Conservation (phyloP, 2,113 vertebrate species). For the Albula goreensis region DNA sequence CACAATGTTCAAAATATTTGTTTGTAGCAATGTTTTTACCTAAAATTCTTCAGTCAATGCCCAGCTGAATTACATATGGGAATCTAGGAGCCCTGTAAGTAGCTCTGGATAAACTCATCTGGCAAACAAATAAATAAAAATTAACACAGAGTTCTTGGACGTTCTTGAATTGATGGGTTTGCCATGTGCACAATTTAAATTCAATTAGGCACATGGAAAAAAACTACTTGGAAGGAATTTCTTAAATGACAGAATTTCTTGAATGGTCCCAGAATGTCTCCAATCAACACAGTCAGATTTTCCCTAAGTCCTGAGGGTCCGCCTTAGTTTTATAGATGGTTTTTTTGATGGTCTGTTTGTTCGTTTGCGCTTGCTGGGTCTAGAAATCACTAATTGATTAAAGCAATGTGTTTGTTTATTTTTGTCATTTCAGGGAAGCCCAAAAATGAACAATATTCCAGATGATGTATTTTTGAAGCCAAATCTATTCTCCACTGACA, state of each 20-base stretch:
- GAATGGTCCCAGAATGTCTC: not conserved
- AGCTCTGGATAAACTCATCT: not conserved
- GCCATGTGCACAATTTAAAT: not conserved
- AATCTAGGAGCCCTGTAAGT: not conserved
- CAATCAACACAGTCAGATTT: not conserved
- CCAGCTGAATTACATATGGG: not conserved
- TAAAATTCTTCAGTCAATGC: not conserved
- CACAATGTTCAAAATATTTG: too few relatives aligned
- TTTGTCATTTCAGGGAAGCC: not conserved
- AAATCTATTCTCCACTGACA: not conserved
- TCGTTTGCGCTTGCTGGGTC: not conserved
- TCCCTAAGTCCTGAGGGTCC: not conserved
- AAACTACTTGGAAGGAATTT: not conserved
- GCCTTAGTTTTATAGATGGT: not conserved
- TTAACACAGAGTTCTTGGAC: not conserved
- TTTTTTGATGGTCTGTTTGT: slow-evolving; percentile 4
- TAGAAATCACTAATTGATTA: not conserved
- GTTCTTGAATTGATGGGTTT: not conserved
- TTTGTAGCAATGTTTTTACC: not conserved
- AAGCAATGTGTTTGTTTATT: not conserved
- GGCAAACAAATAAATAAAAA: not conserved
- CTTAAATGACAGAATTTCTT: too few relatives aligned
- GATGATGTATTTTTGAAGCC: not conserved
- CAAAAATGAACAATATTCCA: not conserved
- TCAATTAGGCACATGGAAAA: not conserved